phyloP scores from a whole-genome alignment of 2,888 invertebrate species.

The Chrysolina oricalcia region DNA sequence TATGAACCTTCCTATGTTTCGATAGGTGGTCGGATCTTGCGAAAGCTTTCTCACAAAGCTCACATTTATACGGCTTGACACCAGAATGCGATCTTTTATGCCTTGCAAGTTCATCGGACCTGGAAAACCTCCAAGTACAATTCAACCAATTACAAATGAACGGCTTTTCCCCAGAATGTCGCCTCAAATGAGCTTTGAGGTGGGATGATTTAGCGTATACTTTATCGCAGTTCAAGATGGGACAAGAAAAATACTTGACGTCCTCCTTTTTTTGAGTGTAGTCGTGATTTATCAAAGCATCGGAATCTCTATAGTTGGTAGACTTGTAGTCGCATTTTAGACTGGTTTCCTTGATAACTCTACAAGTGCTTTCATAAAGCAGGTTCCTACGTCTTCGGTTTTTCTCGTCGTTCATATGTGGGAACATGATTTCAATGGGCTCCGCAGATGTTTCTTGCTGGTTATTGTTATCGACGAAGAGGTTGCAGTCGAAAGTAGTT shows the following conservation, averaged over 20 bases:
- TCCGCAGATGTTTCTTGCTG: conserved; percentile 46
- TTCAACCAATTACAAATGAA: conserved; percentile 78
- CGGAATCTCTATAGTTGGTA: conserved; percentile 44
- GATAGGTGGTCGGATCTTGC: conserved; percentile 95
- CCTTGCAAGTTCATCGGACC: conserved; percentile 94
- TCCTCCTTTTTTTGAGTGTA: conserved; percentile 68
- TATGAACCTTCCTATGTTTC: conserved; percentile 91
- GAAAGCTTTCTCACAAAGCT: conserved; percentile 90
- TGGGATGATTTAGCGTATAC: conserved; percentile 93
- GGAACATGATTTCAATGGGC: conserved; percentile 65
- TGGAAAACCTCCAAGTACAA: conserved; percentile 94
- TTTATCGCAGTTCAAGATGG: conserved; percentile 83
- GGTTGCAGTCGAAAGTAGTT: conserved; percentile 56
- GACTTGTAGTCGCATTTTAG: conserved; percentile 48
- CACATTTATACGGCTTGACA: conserved; percentile 93
- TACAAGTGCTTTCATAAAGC: conserved; percentile 66
- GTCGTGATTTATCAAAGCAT: conserved; percentile 59
- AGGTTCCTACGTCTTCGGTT: conserved; percentile 68
- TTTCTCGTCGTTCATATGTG: conserved; percentile 68
- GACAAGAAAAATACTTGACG: conserved; percentile 79
- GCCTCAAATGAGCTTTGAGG: conserved; percentile 88
- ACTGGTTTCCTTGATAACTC: conserved; percentile 33
- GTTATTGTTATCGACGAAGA: conserved; percentile 50
- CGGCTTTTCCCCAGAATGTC: conserved; percentile 83
- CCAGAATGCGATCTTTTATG: conserved; percentile 97